Percentiles rank a stretch among this genome's conserved stretches.
Conservation (phyloP, 2,113 vertebrate species). For the Saimiri boliviensis region DNA sequence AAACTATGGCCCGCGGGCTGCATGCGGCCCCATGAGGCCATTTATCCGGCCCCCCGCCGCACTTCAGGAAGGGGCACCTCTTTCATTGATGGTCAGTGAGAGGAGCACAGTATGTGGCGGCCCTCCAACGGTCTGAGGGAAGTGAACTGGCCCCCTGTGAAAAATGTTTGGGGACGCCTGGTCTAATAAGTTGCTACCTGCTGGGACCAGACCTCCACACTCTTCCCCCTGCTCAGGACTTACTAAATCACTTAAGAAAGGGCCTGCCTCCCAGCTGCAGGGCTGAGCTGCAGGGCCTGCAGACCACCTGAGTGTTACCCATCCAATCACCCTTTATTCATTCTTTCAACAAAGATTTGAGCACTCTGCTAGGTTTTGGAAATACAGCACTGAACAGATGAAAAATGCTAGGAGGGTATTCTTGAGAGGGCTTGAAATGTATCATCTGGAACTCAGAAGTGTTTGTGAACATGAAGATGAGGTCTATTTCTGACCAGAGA, state of each 20-base stretch:
- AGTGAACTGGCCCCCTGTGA: no score
- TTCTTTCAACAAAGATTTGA: neutral
- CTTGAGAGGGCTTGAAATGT: neutral
- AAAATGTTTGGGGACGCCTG: no score
- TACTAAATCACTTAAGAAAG: neutral
- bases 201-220: neutral
- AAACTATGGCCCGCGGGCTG: no score
- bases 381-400: neutral
- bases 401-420: neutral
- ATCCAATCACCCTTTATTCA: neutral
- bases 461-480: neutral
- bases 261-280: neutral
- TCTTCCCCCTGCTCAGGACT: neutral
- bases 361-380: neutral
- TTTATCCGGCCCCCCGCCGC: no score
- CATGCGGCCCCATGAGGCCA: no score
- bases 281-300: neutral
- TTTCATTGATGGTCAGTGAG: no score
- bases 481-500: neutral
- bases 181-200: neutral
- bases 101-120: no score
- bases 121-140: no score
- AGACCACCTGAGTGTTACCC: neutral
- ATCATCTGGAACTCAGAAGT: neutral
- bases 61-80: no score